A percentile compares a stretch with the other conserved stretches of the same genome.
Evolutionary conservation across 2,113 vertebrate species (phyloP).

Genomic region (Cyprinodon brontotheroides): DNA sequence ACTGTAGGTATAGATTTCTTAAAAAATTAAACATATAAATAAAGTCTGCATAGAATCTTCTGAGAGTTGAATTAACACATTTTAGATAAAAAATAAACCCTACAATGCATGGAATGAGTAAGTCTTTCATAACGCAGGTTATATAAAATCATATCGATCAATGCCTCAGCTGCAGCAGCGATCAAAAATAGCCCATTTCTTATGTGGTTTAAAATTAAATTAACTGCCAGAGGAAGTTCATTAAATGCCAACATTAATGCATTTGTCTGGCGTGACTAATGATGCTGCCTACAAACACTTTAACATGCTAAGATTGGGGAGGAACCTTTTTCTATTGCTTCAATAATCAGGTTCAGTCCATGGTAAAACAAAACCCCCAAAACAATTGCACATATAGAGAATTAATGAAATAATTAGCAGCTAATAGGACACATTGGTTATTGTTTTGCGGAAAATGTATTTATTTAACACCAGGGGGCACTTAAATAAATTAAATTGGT

Average conservation of each 20-base stretch:
- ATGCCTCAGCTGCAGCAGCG: conserved; percentile 7
- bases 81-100: background rate
- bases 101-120: conserved; percentile 5
- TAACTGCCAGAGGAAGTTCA: conserved; percentile 44
- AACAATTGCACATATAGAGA: conserved; percentile 4
- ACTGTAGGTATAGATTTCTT: background rate
- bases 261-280: conserved; percentile 56
- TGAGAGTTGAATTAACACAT: background rate
- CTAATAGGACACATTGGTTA: conserved; percentile 8
- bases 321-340: conserved; percentile 13
- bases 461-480: too few relatives aligned
- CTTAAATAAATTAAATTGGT: background rate
- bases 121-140: background rate
- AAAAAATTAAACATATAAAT: background rate
- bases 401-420: background rate
- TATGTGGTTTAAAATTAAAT: conserved; percentile 55
- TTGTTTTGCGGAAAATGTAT: background rate
- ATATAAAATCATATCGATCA: conserved; percentile 18
- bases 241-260: conserved; percentile 55
- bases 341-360: conserved; percentile 1
- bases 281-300: conserved; percentile 53
- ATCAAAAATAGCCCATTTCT: conserved; percentile 45
- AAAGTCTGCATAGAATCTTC: background rate
- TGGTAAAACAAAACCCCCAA: background rate
- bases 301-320: conserved; percentile 27